Evolutionary conservation across 2,797 vertebrate genomes (phyloP).

Genomic region (Phataginus tetradactyla): DNA sequence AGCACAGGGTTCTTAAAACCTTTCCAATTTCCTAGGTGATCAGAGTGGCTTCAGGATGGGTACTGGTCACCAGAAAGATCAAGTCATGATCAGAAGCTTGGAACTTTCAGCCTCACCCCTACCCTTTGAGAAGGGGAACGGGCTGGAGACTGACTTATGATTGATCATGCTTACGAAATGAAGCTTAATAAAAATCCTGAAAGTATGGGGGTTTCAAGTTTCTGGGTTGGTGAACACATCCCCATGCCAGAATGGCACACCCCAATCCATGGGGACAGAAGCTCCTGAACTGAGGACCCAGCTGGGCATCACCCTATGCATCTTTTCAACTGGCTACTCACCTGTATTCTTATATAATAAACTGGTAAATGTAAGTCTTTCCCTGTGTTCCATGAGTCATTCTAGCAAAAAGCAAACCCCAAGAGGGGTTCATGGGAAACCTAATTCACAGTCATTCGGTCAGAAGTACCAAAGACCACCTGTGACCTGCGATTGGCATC

Average conservation of each 20-base stretch:
- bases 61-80: neutral
- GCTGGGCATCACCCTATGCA: neutral
- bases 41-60: neutral
- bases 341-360: neutral
- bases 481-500: neutral
- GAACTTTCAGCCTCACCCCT: neutral
- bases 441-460: neutral
- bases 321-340: neutral
- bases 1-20: neutral
- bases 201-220: neutral
- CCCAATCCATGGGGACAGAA: neutral
- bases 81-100: neutral
- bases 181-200: neutral
- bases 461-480: neutral
- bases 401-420: neutral
- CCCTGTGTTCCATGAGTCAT: neutral
- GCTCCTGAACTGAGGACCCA: neutral
- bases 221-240: neutral
- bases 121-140: neutral
- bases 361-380: neutral
- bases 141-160: neutral
- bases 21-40: neutral
- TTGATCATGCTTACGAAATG: neutral
- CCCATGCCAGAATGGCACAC: no score
- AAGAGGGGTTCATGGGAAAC: neutral